Base-by-base conservation (phyloP, 2,888 invertebrate species). In the Amiota communis region DNA sequence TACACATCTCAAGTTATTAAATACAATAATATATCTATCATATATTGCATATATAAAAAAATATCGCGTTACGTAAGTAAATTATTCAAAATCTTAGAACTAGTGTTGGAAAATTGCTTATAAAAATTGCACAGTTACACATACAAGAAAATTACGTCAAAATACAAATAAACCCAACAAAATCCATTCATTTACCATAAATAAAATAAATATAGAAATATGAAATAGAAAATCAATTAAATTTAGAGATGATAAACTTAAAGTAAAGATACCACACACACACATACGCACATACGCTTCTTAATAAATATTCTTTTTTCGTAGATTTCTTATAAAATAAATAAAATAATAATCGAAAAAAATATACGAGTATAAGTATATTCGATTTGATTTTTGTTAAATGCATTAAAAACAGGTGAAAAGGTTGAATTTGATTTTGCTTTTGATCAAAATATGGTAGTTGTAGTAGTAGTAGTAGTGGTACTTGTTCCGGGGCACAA, bases 401-500 rank as follows among this genome's bases (percentile, higher is more conserved):
- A 86, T 86, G 84, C 86, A 84, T 78, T 75, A 77, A 86, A 85
- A 87, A 86, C 84, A 82, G 79, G 80, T 85, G 86, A 85, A 80
- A 81, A 82, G 82, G 75, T 84, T 65, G 74, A 68, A 72, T 80
- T 80, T 76, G 74, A 69, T 77, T 73, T 72, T 71, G 49, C 49
- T 67, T 76, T 74, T 74, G 76, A 76, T 71, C 74, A 77, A 71
- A 71, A 72, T 72, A 63, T 63, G 63, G 63, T 63, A 63, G 63
- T 63, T 36, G 63, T 36, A 63, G 36, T 59, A 59, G 17, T 15
- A 59, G 59, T 17, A 59, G 59, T 57, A 47, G 47, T 65, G 15
- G 72, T 74, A 72, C 65, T 76, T 75, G 81, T 83, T 88, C 88
- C 87, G 88, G 80, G 87, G 86, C 87, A 88, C 89, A 90, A 90